Evolutionary conservation across 2,797 vertebrate genomes (phyloP), one percentile per base, ranked within the genome.

Genomic region (Caiman crocodilus): DNA sequence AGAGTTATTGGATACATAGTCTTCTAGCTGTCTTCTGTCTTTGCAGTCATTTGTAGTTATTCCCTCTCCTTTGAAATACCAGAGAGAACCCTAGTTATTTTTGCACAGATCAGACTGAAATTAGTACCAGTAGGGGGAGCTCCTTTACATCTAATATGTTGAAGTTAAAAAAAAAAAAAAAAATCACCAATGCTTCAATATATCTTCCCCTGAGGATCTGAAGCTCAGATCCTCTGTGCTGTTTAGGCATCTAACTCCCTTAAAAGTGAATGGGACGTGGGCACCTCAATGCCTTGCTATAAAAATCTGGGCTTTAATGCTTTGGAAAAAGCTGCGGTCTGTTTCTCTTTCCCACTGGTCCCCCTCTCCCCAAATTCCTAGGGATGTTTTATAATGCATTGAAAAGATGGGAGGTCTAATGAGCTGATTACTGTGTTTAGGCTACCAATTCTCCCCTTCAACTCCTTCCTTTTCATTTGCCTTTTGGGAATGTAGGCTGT

Each of bases 51-150:
- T 25, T 87, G 42, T 56, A 3, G 6, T 3, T n/a, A 20, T 3
- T 18, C 0, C 61, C 25, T 4, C 4, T 16, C 28, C 56, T 30
- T 18, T 0, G 2, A 14, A 71, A 75, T 2, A 0, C 4, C 2
- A 30, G 4, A 1, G 4, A 50, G 42, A 50, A 50, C 42, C 42
- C 9, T 50, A 10, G 42, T 3, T 5, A 26, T 50, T 73, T 50
- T 42, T 42, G 35, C 69, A 73, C 35, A 1, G 1, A 28, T 3
- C 11, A 0, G 13, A 2, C 0, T 0, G 4, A 1, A 4, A 10
- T 23, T 1, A 1, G 4, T 8, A 2, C 92, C 98, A 93, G 87
- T 58, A 96, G 97, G 89, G 92, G 97, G 97, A 60, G 92, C 88
- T 28, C 64, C 28, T 26, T 3, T 10, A 35, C 90, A 89, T 89